Conservation (phyloP, 2,888 invertebrate species). For the Amiota communis region DNA sequence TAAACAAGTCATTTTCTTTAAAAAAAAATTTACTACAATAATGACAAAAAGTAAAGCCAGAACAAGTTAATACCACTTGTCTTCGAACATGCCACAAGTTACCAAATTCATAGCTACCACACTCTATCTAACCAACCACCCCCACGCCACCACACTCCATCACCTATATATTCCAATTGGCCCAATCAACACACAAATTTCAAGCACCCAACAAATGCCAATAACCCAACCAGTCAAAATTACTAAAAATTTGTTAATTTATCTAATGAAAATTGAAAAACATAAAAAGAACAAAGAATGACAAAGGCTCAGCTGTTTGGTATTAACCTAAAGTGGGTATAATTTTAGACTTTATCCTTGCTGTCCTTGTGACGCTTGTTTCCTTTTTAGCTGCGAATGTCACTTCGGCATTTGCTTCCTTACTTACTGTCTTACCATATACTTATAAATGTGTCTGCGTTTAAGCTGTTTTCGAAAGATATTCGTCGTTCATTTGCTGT, state of each 20-base stretch:
- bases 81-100: constrained; percentile 39
- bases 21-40: constrained; percentile 16
- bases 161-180: no score
- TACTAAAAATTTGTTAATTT: constrained; percentile 62
- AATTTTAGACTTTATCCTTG: constrained; percentile 47
- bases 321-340: constrained; percentile 38
- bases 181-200: no score
- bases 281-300: neutral
- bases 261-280: constrained; percentile 60
- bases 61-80: constrained; percentile 65
- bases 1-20: constrained; percentile 69
- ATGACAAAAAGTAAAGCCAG: constrained; percentile 15
- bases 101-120: neutral
- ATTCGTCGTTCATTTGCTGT: constrained; percentile 33
- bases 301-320: constrained; percentile 13
- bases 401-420: neutral
- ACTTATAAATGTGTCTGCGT: constrained; percentile 31
- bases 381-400: neutral
- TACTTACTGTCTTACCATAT: neutral
- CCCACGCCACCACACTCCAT: neutral
- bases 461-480: constrained; percentile 28
- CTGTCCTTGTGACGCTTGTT: neutral
- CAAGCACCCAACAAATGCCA: no score
- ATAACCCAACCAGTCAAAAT: constrained; percentile 40
- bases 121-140: constrained; percentile 1